phyloP scores from a whole-genome alignment of 2,797 vertebrate species.

The Platalea minor region DNA sequence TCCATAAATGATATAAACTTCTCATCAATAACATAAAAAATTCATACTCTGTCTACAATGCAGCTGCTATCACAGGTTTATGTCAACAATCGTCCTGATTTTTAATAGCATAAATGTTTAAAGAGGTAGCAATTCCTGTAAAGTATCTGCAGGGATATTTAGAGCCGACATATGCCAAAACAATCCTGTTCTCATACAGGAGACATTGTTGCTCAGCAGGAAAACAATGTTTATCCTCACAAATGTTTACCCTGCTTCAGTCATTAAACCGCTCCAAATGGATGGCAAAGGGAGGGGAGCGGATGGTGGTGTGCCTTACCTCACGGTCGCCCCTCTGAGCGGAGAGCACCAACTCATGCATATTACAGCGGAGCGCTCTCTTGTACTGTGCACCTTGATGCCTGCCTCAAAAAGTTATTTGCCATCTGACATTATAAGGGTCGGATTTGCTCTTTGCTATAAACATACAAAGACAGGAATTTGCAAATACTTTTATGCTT shows the following conservation, averaged over 20 bases:
- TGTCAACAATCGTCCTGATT: conserved; percentile 67
- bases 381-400: not conserved
- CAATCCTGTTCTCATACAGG: conserved; percentile 26
- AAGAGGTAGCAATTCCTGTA: conserved; percentile 65
- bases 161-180: conserved; percentile 53
- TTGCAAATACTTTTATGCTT: not conserved
- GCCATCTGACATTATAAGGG: not conserved
- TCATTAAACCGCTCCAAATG: not conserved
- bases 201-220: conserved; percentile 64
- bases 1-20: conserved; percentile 70
- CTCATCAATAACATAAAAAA: conserved; percentile 72
- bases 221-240: conserved; percentile 55
- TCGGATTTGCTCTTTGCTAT: not conserved
- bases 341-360: not conserved
- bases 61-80: conserved; percentile 68
- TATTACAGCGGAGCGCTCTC: not conserved
- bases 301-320: not conserved
- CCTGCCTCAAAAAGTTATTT: not conserved
- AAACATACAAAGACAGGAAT: not conserved
- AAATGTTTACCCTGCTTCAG: conserved; percentile 14
- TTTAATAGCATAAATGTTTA: conserved; percentile 75
- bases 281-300: conserved; percentile 9
- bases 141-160: conserved; percentile 58
- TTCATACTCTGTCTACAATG: conserved; percentile 65
- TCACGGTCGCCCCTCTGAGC: not conserved